Evolutionary conservation across 2,888 invertebrate species (phyloP), one percentile per base, ranked within the genome.

Genomic region (Tyria jacobaeae): DNA sequence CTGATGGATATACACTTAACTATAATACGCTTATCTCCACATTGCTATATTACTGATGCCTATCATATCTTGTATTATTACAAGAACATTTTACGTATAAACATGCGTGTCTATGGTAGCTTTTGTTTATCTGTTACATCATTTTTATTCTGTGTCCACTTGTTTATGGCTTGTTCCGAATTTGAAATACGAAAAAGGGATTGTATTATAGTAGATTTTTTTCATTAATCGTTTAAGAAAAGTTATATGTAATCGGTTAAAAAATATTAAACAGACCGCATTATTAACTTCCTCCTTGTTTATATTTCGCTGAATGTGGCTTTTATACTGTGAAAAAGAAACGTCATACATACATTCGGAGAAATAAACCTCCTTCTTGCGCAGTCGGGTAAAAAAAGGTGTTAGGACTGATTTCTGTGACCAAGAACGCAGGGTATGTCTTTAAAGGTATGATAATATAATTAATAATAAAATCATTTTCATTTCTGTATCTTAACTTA

Each of bases 1-100:
- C 17, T 54, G 53, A 48, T 55, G 71, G 56, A 64, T 76, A 63
- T 62, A 54, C 54, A 15, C 56, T 58, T 57, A 62, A 66, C 70
- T 75, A 70, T 70, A 57, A 71, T 59, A 50, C 65, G 52, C 49
- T 63, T 63, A 76, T 76, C 75, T 75, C 50, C 61, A 66, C 62
- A 62, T 52, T 61, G 54, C 75, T 70, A 74, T 71, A 68, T 74
- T 70, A 72, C 72, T 76, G 74, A 71, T 71, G 68, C 68, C 34
- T 75, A 71, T 76, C 80, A 76, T 71, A 59, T 41, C 66, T 60
- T 64, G 64, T 77, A 73, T 76, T 67, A 70, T 76, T 79, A 79
- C 69, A 64, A 52, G 49, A 57, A 60, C 62, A 54, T 58, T 62
- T 51, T 58, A 63, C 15, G 15, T 39, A 53, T 44, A 64, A 56